Evolutionary conservation across 2,888 invertebrate species (phyloP).

Genomic region (Orchesella flavescens): DNA sequence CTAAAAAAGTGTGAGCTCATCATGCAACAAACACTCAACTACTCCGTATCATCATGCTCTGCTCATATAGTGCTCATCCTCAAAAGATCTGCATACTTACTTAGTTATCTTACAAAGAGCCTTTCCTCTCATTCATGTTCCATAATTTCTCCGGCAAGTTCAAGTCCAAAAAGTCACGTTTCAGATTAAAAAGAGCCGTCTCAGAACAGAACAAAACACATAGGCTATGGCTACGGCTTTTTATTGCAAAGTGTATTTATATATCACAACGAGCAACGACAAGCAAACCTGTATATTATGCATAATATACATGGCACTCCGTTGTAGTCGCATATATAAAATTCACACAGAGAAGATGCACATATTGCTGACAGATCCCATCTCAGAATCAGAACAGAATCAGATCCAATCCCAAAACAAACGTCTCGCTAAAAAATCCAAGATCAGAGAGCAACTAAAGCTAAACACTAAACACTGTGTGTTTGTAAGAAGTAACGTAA

Average conservation of each 20-base stretch:
- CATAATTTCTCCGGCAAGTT: conserved; percentile 57
- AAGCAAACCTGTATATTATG: conserved; percentile 12
- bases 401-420: neutral
- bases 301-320: conserved; percentile 37
- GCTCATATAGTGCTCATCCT: too few species aligned
- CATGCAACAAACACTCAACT: neutral
- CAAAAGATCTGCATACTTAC: neutral
- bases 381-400: neutral
- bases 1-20: neutral
- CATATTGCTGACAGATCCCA: neutral
- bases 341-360: conserved; percentile 39
- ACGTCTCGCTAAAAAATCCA: neutral
- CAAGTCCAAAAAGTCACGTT: conserved; percentile 63
- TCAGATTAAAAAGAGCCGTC: conserved; percentile 14
- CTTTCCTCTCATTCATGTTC: conserved; percentile 17
- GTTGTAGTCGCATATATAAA: too few species aligned
- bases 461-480: too few species aligned
- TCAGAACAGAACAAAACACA: neutral
- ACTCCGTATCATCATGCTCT: too few species aligned
- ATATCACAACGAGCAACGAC: neutral
- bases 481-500: too few species aligned
- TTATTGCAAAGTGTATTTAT: neutral
- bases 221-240: too few species aligned
- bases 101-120: neutral
- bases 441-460: neutral